A percentile compares a stretch with the other conserved stretches of the same genome.
These are phyloP conservation scores for Cryptus armator DNA, from an alignment of 2,888 invertebrate genomes.

Conservation along the genomic window DNA sequence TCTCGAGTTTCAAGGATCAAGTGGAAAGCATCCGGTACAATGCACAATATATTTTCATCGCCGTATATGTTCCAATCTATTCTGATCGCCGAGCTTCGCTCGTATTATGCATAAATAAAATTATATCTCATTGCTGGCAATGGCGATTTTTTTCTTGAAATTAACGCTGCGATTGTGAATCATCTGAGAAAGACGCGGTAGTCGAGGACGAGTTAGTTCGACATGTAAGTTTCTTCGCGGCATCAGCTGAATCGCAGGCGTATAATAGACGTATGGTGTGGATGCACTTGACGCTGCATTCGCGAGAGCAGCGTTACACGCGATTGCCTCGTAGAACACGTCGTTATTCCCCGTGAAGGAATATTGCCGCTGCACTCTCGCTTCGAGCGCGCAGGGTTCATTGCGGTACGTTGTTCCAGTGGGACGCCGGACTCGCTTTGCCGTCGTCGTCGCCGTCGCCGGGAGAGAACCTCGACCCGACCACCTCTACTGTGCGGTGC, in stretches of 20 bases:
- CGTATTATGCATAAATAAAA: conserved; percentile 22
- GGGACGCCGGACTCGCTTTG: conserved; percentile 70
- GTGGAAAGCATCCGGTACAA: conserved; percentile 54
- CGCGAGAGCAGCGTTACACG: conserved; percentile 72
- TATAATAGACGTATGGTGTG: conserved; percentile 66
- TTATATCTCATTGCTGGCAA: conserved; percentile 3
- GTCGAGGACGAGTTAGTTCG: conserved; percentile 22
- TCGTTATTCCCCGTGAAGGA: conserved; percentile 2
- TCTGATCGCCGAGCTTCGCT: neutral
- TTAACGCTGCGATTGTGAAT: neutral
- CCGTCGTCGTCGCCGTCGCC: conserved; percentile 48
- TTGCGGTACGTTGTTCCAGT: conserved; percentile 83
- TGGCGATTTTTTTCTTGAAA: neutral
- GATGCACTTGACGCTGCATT: conserved; percentile 81
- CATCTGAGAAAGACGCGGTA: neutral
- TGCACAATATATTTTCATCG: conserved; percentile 22
- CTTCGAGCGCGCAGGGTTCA: conserved; percentile 74
- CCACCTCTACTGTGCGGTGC: conserved; percentile 51
- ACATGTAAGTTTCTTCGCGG: conserved; percentile 34
- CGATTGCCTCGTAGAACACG: conserved; percentile 76
- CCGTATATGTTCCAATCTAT: conserved; percentile 1
- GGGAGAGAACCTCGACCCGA: conserved; percentile 67
- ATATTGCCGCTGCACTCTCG: conserved; percentile 39
- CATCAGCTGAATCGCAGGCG: conserved; percentile 53
- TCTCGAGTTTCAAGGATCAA: conserved; percentile 45